Evolutionary conservation across 2,888 invertebrate species (phyloP).

Genomic region (Spilosoma lubricipeda): DNA sequence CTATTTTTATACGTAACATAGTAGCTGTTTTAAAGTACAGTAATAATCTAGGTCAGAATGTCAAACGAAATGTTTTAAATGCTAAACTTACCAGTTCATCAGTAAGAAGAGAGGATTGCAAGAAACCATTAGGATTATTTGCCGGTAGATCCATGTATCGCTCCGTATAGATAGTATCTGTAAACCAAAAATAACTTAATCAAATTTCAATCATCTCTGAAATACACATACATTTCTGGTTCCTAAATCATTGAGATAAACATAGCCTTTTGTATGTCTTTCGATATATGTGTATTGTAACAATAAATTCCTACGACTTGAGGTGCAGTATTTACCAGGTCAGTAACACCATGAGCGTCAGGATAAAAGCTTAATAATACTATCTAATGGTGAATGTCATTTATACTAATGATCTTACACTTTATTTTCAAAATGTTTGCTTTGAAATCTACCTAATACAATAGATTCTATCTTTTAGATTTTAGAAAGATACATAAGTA

Average conservation of each 20-base stretch:
- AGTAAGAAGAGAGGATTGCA: slow-evolving; percentile 91
- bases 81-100: slow-evolving; percentile 74
- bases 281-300: too few species aligned
- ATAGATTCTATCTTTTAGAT: neutral
- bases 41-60: too few species aligned
- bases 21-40: too few species aligned
- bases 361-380: neutral
- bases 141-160: slow-evolving; percentile 96
- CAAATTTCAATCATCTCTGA: neutral
- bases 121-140: slow-evolving; percentile 92
- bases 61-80: neutral
- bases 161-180: slow-evolving; percentile 99
- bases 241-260: neutral
- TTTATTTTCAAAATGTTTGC: neutral
- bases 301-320: neutral
- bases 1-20: too few species aligned
- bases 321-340: neutral
- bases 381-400: neutral
- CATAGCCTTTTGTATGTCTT: too few species aligned
- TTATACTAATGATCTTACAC: neutral
- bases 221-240: neutral
- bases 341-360: neutral
- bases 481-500: too few species aligned
- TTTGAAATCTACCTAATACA: neutral
- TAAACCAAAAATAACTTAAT: neutral